Evolutionary conservation across 2,113 vertebrate species (phyloP).

Genomic region (Eublepharis macularius): DNA sequence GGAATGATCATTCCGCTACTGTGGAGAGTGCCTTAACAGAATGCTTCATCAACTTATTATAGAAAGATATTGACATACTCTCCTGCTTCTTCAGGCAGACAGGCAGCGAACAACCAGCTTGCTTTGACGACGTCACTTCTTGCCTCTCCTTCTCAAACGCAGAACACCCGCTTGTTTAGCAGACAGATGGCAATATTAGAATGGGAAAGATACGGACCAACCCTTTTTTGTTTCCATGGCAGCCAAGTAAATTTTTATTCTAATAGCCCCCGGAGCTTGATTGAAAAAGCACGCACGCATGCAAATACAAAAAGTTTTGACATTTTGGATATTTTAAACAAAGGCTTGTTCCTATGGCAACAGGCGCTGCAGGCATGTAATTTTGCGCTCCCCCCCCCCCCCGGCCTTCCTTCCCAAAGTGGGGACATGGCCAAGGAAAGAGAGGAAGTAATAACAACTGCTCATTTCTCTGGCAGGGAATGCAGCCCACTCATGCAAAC

Average conservation of each 20-base stretch:
- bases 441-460: slow-evolving; percentile 6
- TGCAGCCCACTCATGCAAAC: not conserved
- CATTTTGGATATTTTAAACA: slow-evolving; percentile 67
- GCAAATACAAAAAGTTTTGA: slow-evolving; percentile 25
- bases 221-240: slow-evolving; percentile 49
- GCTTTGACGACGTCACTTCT: not conserved
- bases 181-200: slow-evolving; percentile 23
- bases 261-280: slow-evolving; percentile 18
- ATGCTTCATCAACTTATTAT: too few relatives aligned
- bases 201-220: slow-evolving; percentile 39
- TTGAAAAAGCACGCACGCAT: not conserved
- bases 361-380: slow-evolving; percentile 13
- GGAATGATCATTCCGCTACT: not conserved
- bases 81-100: not conserved
- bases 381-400: slow-evolving; percentile 8
- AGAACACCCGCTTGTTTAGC: slow-evolving; percentile 5
- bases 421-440: not conserved
- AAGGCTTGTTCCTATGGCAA: slow-evolving; percentile 56
- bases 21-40: not conserved
- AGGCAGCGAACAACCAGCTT: not conserved
- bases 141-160: not conserved
- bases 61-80: not conserved
- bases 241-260: slow-evolving; percentile 67
- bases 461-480: slow-evolving; percentile 6
- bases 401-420: not conserved